Percentiles rank a stretch among this genome's conserved stretches.
Conservation (phyloP, 1,140 invertebrate species). For the Aphelenchoides fujianensis region DNA sequence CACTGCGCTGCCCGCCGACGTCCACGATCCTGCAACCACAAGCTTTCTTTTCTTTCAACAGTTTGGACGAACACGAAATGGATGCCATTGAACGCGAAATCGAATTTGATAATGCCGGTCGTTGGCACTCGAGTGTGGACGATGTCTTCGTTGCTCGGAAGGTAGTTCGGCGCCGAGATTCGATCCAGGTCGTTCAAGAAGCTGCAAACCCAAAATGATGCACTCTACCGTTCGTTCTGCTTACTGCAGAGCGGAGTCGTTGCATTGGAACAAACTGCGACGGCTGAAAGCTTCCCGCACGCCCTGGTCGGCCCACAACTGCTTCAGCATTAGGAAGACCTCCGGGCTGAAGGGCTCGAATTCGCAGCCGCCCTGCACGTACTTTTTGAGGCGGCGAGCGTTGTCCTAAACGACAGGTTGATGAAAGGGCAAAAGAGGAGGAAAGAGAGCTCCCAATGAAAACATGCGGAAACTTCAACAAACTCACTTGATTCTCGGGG, state of each 20-base stretch:
- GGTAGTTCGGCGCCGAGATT: constrained; percentile 71
- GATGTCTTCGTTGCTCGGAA: constrained; percentile 88
- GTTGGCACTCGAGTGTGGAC: constrained; percentile 90
- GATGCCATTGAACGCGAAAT: constrained; percentile 69
- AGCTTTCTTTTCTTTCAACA: background rate
- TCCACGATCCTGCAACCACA: constrained; percentile 63
- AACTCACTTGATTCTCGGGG: constrained; percentile 25
- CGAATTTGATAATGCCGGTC: constrained; percentile 85
- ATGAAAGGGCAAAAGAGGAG: background rate
- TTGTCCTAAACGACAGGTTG: constrained; percentile 28
- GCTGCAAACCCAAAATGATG: constrained; percentile 31
- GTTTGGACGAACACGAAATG: constrained; percentile 47
- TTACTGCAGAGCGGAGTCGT: constrained; percentile 35
- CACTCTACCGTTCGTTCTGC: background rate
- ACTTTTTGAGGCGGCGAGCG: constrained; percentile 13
- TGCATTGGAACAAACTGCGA: constrained; percentile 26
- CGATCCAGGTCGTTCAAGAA: constrained; percentile 81
- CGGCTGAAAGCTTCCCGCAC: constrained; percentile 21
- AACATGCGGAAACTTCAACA: constrained; percentile 18
- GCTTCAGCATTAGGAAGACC: constrained; percentile 36
- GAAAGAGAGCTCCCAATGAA: background rate
- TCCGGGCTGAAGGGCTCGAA: constrained; percentile 23
- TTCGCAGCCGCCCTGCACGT: constrained; percentile 36
- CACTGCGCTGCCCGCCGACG: constrained; percentile 67
- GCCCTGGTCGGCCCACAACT: constrained; percentile 39